These are phyloP conservation scores for Rhagonycha lutea DNA, from an alignment of 2,888 invertebrate species.

Conservation along the genomic window DNA sequence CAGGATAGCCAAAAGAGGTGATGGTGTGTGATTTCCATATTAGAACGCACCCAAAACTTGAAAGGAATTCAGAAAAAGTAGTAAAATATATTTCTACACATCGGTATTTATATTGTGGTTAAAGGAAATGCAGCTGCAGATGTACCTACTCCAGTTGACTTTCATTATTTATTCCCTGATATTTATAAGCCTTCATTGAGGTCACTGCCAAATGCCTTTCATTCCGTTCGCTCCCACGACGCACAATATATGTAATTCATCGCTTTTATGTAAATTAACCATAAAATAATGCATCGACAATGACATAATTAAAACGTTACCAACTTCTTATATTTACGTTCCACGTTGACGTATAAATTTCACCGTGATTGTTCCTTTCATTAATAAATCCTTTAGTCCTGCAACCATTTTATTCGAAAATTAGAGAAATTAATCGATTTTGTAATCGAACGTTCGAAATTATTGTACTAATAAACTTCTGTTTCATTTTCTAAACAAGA, in stretches of 20 bases:
- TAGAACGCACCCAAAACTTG: not conserved
- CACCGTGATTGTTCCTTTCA: not conserved
- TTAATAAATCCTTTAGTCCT: not conserved
- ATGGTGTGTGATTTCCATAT: not conserved
- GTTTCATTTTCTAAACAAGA: not conserved
- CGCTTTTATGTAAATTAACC: conserved; percentile 36
- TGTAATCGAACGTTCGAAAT: not conserved
- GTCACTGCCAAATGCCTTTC: conserved; percentile 37
- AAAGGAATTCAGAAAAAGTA: not conserved
- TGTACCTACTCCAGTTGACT: conserved; percentile 10
- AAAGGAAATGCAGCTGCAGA: conserved; percentile 14
- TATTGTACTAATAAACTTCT: not conserved
- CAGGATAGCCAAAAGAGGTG: not conserved
- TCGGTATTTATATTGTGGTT: conserved; percentile 10
- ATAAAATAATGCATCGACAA: conserved; percentile 34
- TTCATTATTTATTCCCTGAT: conserved; percentile 22
- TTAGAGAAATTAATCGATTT: not conserved
- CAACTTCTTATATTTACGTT: conserved; percentile 22
- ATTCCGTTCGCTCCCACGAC: conserved; percentile 34
- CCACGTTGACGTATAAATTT: not conserved
- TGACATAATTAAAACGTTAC: conserved; percentile 39
- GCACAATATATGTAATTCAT: conserved; percentile 30
- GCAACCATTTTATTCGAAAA: not conserved
- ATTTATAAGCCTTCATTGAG: conserved; percentile 31
- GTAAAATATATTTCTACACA: not conserved